phyloP scores from a whole-genome alignment of 2,113 vertebrate species.

The Leucosticte australis region DNA sequence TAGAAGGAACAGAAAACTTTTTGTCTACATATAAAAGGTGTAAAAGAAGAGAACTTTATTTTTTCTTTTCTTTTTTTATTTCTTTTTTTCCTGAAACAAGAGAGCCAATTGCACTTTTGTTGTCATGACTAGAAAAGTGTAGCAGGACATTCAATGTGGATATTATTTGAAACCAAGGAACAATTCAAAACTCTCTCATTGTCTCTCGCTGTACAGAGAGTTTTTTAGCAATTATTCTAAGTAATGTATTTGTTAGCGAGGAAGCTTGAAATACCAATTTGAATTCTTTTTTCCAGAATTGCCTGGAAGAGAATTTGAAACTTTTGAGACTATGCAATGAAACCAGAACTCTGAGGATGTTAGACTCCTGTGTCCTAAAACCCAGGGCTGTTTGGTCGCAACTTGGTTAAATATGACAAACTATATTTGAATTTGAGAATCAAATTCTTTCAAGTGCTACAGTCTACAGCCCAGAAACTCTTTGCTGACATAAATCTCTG shows the following conservation, averaged over 20 bases:
- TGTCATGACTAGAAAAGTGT: not conserved
- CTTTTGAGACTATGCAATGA: not conserved
- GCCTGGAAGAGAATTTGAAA: not conserved
- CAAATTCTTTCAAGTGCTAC: not conserved
- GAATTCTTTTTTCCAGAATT: not conserved
- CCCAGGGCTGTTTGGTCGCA: not conserved
- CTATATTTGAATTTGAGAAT: not conserved
- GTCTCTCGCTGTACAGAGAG: not conserved
- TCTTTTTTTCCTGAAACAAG: not conserved
- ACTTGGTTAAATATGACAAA: not conserved
- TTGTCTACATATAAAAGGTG: not conserved
- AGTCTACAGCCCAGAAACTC: not conserved
- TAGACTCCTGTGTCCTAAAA: not conserved
- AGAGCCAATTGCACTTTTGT: not conserved
- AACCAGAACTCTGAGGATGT: not conserved
- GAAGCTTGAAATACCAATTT: not conserved
- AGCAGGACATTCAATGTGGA: not conserved
- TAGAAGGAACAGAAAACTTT: not conserved
- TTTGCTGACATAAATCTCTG: not conserved
- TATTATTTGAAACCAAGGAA: not conserved
- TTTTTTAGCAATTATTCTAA: not conserved
- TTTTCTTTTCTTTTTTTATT: fast-evolving
- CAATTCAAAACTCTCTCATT: not conserved
- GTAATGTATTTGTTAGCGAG: not conserved
- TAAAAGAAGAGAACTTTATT: not conserved